Evolutionary conservation across 2,888 invertebrate species (phyloP), one percentile per base, ranked within the genome.

Genomic region (Dasypolia templi): DNA sequence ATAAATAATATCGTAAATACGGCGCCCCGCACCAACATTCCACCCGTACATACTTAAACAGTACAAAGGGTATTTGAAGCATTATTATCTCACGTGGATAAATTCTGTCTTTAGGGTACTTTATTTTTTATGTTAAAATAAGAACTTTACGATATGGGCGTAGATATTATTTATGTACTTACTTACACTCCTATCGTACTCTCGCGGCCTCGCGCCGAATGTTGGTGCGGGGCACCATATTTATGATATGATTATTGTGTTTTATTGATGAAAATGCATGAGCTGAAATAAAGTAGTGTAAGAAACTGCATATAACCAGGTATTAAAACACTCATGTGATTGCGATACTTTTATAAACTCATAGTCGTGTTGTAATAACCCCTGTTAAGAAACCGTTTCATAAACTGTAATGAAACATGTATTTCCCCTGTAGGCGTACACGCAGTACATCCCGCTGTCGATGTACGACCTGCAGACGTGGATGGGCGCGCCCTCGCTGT

Each of bases 401-500:
- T 32, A 32, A 22, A 32, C 17, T 32, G n/a, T 3, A 5, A 17
- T 14, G 9, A 9, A 26, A 3, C 14, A n/a, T 42, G 7, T 12
- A 29, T 61, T 7, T 56, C 5, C 7, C 44, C 1, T 22, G 5
- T 96, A 99, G 98, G 98, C 98, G 51, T 99, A 99, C 94, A 99
- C 99, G 6, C 99, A 99, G 96, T 99, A 99, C 97, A 99, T 99
- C 95, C 99, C 99, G 62, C 96, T 99, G 90, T 99, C 99, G 71
- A 98, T 99, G 86, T 99, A 99, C 95, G 99, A 99, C 96, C 97
- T 99, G 76, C 99, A 99, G 97, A 98, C 98, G 62, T 99, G 99
- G 99, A 99, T 99, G 99, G 99, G 99, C 72, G 98, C 99, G 74
- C 99, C 99, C 0, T 99, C 99, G 68, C 99, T 99, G 82, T 99